A percentile compares a stretch with the other conserved stretches of the same genome.
phyloP scores from a whole-genome alignment of 2,888 invertebrate genomes.

The Drosophila kokeensis region DNA sequence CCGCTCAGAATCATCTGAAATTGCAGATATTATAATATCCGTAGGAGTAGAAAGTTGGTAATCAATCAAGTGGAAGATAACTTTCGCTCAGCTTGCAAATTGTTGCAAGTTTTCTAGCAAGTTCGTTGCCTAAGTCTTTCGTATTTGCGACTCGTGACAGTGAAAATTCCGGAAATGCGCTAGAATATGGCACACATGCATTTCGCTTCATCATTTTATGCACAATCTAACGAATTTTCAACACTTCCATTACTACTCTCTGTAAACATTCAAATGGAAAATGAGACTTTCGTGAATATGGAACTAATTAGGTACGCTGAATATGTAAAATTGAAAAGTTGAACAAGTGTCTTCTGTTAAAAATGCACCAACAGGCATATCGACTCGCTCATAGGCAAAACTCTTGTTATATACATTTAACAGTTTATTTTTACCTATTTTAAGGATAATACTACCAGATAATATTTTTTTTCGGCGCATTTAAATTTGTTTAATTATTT shows the following conservation, averaged over 20 bases:
- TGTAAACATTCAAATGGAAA: not conserved
- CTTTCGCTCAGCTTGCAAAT: constrained; percentile 71
- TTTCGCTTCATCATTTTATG: constrained; percentile 3
- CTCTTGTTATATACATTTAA: not conserved
- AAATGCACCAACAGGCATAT: not conserved
- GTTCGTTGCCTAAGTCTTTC: constrained; percentile 73
- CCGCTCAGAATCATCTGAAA: constrained; percentile 67
- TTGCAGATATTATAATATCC: constrained; percentile 75
- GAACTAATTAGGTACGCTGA: not conserved
- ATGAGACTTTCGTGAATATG: not conserved
- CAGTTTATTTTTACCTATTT: not conserved
- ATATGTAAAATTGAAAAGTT: not conserved
- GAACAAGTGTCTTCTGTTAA: not conserved
- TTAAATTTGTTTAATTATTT: not conserved
- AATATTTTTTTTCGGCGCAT: not conserved
- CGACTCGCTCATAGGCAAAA: not conserved
- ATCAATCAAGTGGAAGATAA: constrained; percentile 71
- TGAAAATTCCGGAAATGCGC: constrained; percentile 44
- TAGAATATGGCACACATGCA: constrained; percentile 30
- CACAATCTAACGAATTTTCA: not conserved
- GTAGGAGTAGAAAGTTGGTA: constrained; percentile 71
- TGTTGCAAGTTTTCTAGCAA: constrained; percentile 62
- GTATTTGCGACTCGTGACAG: constrained; percentile 38
- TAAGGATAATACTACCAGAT: not conserved
- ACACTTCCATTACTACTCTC: not conserved